These are phyloP conservation scores for Formica exsecta DNA, from an alignment of 1,140 invertebrate genomes.

Conservation along the genomic window DNA sequence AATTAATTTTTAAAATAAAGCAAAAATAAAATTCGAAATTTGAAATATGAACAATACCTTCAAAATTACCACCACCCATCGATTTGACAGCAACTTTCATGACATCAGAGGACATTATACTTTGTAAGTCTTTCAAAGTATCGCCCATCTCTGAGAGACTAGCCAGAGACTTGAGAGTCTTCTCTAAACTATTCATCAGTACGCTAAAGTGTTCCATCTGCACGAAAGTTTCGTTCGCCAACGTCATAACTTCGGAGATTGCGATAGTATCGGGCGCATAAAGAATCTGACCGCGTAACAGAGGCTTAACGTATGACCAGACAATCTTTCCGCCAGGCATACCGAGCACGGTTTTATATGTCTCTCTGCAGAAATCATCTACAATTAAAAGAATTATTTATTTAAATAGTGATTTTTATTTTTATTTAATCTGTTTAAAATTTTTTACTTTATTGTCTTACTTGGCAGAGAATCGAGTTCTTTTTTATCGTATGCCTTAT, in stretches of 20 bases:
- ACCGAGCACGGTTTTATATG: conserved; percentile 88
- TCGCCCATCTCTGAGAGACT: conserved; percentile 85
- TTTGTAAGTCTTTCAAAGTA: conserved; percentile 84
- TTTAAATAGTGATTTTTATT: conserved; percentile 24
- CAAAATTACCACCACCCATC: conserved; percentile 76
- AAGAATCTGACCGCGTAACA: conserved; percentile 89
- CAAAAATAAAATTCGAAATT: background rate
- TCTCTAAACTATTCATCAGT: conserved; percentile 85
- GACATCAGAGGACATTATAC: conserved; percentile 83
- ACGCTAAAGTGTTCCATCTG: conserved; percentile 86
- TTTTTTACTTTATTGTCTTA: conserved; percentile 77
- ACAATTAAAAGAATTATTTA: conserved; percentile 15
- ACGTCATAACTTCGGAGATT: conserved; percentile 86
- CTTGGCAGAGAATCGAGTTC: conserved; percentile 88
- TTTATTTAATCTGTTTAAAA: too few relatives aligned
- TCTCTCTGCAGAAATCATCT: conserved; percentile 89
- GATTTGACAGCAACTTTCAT: conserved; percentile 83
- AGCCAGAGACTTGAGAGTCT: conserved; percentile 84
- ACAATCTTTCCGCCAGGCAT: conserved; percentile 89
- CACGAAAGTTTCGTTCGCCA: conserved; percentile 88
- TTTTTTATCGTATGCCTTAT: conserved; percentile 84
- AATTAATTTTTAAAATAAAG: background rate
- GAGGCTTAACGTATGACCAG: conserved; percentile 89
- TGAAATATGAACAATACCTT: conserved; percentile 45
- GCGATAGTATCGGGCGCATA: conserved; percentile 87